These are phyloP conservation scores for Actias luna DNA, from an alignment of 2,888 invertebrate species.

Conservation along the genomic window DNA sequence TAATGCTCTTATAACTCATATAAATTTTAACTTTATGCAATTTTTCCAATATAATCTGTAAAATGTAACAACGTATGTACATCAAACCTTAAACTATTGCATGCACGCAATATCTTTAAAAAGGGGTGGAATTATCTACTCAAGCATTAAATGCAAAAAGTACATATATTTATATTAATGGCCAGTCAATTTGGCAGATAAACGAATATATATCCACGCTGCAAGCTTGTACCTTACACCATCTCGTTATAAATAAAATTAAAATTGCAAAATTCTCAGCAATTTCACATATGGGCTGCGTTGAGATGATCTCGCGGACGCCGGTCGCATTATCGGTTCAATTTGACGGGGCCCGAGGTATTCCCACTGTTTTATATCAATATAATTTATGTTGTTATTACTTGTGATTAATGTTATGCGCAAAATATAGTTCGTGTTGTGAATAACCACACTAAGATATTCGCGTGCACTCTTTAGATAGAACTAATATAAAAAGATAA, in stretches of 20 bases:
- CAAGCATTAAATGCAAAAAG: too few relatives aligned
- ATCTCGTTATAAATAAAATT: constrained; percentile 77
- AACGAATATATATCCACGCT: constrained; percentile 25
- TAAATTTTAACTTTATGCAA: too few relatives aligned
- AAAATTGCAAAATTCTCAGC: constrained; percentile 80
- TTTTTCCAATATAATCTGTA: too few relatives aligned
- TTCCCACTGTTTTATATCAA: constrained; percentile 68
- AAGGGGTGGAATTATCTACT: too few relatives aligned
- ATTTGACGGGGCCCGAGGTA: constrained; percentile 66
- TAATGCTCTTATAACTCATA: too few relatives aligned
- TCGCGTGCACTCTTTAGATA: background rate
- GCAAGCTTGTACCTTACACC: constrained; percentile 35
- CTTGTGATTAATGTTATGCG: constrained; percentile 69
- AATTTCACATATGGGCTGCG: constrained; percentile 79
- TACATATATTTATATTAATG: background rate
- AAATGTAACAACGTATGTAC: too few relatives aligned
- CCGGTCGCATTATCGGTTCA: constrained; percentile 61
- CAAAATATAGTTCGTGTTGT: constrained; percentile 12
- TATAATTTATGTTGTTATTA: constrained; percentile 75
- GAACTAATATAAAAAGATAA: background rate
- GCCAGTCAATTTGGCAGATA: constrained; percentile 3
- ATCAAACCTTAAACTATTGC: too few relatives aligned
- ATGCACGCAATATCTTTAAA: too few relatives aligned
- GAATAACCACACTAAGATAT: constrained; percentile 7
- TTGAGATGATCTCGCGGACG: constrained; percentile 68